Conservation (phyloP, 2,888 invertebrate genomes). For the Callimorpha dominula region DNA sequence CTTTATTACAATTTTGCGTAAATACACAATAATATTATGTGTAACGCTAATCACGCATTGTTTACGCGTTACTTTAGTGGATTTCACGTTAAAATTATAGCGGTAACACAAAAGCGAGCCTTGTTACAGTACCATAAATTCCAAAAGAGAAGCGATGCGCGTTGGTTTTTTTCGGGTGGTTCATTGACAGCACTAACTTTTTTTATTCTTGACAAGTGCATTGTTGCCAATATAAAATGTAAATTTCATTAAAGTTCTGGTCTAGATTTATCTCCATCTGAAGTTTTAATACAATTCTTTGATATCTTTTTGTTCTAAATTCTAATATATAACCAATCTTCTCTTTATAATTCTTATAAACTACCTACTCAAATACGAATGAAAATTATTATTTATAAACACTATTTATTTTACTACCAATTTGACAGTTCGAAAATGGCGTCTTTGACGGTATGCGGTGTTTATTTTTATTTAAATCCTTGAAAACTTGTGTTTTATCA, state of each 20-base stretch:
- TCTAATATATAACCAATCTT: background rate
- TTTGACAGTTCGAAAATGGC: slow-evolving; percentile 54
- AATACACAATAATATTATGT: slow-evolving; percentile 54
- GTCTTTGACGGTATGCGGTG: slow-evolving; percentile 41
- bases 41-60: slow-evolving; percentile 73
- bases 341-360: background rate
- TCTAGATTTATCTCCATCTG: background rate
- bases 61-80: slow-evolving; percentile 76
- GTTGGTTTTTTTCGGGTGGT: slow-evolving; percentile 80
- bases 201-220: slow-evolving; percentile 71
- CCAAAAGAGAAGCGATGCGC: slow-evolving; percentile 87
- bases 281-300: background rate
- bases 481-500: slow-evolving; percentile 37
- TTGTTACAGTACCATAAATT: slow-evolving; percentile 86
- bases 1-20: slow-evolving; percentile 60
- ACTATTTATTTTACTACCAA: background rate
- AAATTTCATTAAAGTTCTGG: background rate
- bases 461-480: slow-evolving; percentile 52
- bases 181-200: slow-evolving; percentile 79
- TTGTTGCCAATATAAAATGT: slow-evolving; percentile 64
- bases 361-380: background rate
- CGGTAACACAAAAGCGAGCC: slow-evolving; percentile 84
- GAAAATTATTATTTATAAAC: background rate
- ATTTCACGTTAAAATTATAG: slow-evolving; percentile 71
- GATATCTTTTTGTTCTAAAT: background rate